Evolutionary conservation across 2,888 invertebrate genomes (phyloP).

Genomic region (Synanthedon tipuliformis): DNA sequence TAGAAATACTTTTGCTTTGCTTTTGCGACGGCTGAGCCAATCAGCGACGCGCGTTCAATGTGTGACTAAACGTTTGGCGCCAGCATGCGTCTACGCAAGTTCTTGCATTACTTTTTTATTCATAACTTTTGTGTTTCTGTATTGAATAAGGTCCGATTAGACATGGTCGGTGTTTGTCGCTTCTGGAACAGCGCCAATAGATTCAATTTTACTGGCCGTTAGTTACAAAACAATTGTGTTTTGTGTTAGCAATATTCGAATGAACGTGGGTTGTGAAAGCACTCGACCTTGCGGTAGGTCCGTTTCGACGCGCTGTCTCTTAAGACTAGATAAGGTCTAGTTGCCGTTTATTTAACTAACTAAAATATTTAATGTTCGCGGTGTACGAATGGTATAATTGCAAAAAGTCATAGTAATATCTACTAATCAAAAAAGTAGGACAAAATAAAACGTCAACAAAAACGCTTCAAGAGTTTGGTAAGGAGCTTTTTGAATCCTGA

Average conservation of each 20-base stretch:
- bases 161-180: background rate
- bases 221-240: background rate
- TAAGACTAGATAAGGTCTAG: background rate
- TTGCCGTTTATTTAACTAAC: too few relatives aligned
- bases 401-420: too few relatives aligned
- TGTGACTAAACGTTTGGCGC: constrained; percentile 2
- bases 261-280: too few relatives aligned
- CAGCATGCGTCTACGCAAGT: constrained; percentile 6
- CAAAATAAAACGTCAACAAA: too few relatives aligned
- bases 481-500: too few relatives aligned
- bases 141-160: background rate
- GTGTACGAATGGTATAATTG: too few relatives aligned
- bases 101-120: background rate
- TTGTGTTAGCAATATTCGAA: background rate
- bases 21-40: background rate
- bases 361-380: too few relatives aligned
- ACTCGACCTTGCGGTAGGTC: background rate
- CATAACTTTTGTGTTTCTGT: background rate
- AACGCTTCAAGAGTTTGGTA: too few relatives aligned
- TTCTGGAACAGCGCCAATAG: background rate
- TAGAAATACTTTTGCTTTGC: background rate
- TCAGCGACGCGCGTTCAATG: background rate
- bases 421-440: too few relatives aligned
- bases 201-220: background rate
- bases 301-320: background rate